Percentiles rank a stretch among this genome's conserved stretches.
Evolutionary conservation across 2,113 vertebrate genomes (phyloP).

Genomic region (Neogobius melanostomus): DNA sequence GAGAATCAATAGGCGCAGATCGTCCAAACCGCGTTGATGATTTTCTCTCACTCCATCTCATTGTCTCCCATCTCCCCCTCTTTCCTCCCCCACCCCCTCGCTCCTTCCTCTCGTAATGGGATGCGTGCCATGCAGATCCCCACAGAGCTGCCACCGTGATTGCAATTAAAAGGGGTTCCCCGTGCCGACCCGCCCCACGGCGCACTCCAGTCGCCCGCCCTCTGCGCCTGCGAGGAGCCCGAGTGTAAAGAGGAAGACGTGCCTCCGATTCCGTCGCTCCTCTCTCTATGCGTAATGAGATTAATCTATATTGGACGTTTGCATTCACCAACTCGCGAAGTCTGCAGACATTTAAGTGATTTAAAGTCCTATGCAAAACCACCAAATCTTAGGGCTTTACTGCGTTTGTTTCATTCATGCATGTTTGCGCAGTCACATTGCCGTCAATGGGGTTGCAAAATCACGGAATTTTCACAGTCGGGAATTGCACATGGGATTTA

Average conservation of each 20-base stretch:
- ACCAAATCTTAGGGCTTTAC: too few relatives aligned
- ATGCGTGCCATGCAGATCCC: conserved; percentile 70
- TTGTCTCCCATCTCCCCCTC: background rate
- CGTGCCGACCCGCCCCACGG: conserved; percentile 31
- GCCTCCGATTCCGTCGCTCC: conserved; percentile 66
- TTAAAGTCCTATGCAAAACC: too few relatives aligned
- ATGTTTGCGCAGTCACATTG: too few relatives aligned
- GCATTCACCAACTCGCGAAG: too few relatives aligned
- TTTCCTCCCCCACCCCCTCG: conserved; percentile 11
- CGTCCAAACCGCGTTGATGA: too few relatives aligned
- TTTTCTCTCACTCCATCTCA: conserved; percentile 39
- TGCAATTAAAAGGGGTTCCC: conserved; percentile 81
- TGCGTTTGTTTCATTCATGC: too few relatives aligned
- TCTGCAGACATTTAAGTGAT: too few relatives aligned
- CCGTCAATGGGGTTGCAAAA: too few relatives aligned
- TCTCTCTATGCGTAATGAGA: background rate
- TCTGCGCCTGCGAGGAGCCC: conserved; percentile 26
- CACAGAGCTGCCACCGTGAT: conserved; percentile 72
- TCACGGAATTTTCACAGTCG: too few relatives aligned
- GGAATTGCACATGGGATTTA: too few relatives aligned
- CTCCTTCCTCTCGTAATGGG: conserved; percentile 68
- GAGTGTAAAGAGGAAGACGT: conserved; percentile 44
- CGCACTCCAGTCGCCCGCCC: conserved; percentile 25
- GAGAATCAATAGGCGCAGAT: too few relatives aligned
- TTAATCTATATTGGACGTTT: too few relatives aligned